Conservation (phyloP, 2,888 invertebrate genomes). For the Acanthosoma haemorrhoidale region DNA sequence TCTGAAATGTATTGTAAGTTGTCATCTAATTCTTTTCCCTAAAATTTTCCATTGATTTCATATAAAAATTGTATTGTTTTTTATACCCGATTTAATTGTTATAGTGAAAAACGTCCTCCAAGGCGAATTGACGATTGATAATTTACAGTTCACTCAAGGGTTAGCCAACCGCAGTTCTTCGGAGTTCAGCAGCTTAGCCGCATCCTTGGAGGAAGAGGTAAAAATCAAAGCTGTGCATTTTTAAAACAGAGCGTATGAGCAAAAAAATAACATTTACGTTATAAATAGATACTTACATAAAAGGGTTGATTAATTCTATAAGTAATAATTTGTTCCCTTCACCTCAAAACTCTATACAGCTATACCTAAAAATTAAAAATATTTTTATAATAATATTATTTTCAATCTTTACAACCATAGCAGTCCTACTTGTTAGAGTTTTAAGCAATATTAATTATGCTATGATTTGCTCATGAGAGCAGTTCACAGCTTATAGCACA, state of each 20-base stretch:
- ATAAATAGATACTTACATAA: neutral
- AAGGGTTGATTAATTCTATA: neutral
- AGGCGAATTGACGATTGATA: slow-evolving; percentile 62
- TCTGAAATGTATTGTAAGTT: slow-evolving; percentile 54
- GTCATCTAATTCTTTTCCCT: neutral
- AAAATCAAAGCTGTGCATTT: slow-evolving; percentile 5
- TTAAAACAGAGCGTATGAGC: neutral
- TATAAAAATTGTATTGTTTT: neutral
- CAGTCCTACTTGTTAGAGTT: too few relatives aligned
- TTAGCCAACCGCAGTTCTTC: slow-evolving; percentile 57
- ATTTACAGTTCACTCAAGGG: slow-evolving; percentile 57
- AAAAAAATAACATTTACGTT: neutral
- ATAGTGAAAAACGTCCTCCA: slow-evolving; percentile 65
- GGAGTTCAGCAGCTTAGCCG: slow-evolving; percentile 57
- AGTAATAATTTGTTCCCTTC: too few relatives aligned
- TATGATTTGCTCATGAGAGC: too few relatives aligned
- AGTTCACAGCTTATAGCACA: too few relatives aligned
- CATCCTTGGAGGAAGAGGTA: slow-evolving; percentile 54
- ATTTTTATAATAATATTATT: too few relatives aligned
- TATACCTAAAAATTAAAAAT: too few relatives aligned
- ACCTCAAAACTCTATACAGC: too few relatives aligned
- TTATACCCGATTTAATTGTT: neutral
- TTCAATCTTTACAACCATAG: too few relatives aligned
- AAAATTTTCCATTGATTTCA: neutral
- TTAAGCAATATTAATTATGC: too few relatives aligned